Conservation (phyloP, 2,113 vertebrate genomes). For the Lethenteron reissneri region DNA sequence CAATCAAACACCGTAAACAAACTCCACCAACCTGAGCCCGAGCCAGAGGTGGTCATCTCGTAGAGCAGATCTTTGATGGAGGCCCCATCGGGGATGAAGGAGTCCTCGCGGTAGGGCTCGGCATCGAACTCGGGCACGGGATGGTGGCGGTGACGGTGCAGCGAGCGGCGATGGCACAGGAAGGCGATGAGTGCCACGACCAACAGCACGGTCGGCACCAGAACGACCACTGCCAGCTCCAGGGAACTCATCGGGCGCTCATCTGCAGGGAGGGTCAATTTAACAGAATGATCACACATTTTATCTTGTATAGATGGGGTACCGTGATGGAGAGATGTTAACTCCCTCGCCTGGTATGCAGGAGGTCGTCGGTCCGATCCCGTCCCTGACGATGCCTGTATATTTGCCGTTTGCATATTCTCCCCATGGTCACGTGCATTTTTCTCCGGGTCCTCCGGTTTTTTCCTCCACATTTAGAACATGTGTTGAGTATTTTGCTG, state of each 20-base stretch:
- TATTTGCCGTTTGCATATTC: no score
- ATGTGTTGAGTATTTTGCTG: no score
- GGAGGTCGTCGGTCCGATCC: no score
- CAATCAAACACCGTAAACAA: background rate
- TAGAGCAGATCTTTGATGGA: conserved; percentile 66
- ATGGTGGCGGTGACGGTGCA: conserved; percentile 23
- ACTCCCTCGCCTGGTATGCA: no score
- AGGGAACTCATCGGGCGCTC: conserved; percentile 16
- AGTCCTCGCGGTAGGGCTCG: conserved; percentile 45
- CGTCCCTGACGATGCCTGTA: no score
- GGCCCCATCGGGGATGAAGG: conserved; percentile 36
- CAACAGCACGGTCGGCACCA: conserved; percentile 38
- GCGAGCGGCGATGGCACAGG: conserved; percentile 23
- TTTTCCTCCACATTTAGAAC: no score
- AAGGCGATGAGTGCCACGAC: conserved; percentile 27
- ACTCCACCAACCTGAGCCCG: conserved; percentile 54
- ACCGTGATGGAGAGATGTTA: no score
- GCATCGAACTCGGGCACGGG: conserved; percentile 35
- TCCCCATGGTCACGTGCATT: no score
- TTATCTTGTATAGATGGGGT: no score
- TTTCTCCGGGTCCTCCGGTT: no score
- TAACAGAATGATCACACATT: no score
- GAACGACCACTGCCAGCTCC: conserved; percentile 28
- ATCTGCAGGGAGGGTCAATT: background rate
- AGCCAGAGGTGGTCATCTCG: conserved; percentile 73